Percentiles rank a stretch among this genome's conserved stretches.
These are phyloP conservation scores for Busseola fusca DNA, from an alignment of 2,888 invertebrate species.

Conservation along the genomic window DNA sequence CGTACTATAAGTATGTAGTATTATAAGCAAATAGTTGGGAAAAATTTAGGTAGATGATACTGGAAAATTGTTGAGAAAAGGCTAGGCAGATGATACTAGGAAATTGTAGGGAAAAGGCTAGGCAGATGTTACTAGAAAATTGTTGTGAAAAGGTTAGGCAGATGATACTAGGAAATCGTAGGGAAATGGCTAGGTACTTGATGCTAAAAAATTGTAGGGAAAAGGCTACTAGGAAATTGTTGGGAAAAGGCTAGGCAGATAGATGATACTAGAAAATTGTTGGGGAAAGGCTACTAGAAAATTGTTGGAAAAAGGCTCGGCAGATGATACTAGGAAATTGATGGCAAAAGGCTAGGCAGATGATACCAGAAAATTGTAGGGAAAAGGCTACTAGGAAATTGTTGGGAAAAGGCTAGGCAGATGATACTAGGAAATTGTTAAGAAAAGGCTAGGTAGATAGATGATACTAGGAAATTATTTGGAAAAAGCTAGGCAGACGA, in stretches of 20 bases:
- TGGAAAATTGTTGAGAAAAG: not conserved
- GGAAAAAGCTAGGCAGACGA: not conserved
- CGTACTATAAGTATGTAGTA: not conserved
- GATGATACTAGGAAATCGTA: not conserved
- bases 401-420: not conserved
- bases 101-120: not conserved
- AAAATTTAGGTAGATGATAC: not conserved
- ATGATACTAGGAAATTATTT: not conserved
- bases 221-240: not conserved
- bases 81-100: not conserved
- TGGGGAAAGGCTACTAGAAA: too few species aligned
- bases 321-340: not conserved
- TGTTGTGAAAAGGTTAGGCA: not conserved
- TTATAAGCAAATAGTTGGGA: not conserved
- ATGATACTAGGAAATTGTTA: not conserved
- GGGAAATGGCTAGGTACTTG: not conserved
- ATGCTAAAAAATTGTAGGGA: not conserved
- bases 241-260: too few species aligned
- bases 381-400: not conserved
- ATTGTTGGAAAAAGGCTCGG: too few species aligned
- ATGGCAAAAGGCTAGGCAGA: not conserved
- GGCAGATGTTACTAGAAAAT: not conserved
- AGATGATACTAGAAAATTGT: too few species aligned
- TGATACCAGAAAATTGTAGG: not conserved
- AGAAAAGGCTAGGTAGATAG: too few species aligned